These are phyloP conservation scores for Lepeophtheirus nordmannii DNA, from an alignment of 2,888 invertebrate genomes.

Conservation along the genomic window DNA sequence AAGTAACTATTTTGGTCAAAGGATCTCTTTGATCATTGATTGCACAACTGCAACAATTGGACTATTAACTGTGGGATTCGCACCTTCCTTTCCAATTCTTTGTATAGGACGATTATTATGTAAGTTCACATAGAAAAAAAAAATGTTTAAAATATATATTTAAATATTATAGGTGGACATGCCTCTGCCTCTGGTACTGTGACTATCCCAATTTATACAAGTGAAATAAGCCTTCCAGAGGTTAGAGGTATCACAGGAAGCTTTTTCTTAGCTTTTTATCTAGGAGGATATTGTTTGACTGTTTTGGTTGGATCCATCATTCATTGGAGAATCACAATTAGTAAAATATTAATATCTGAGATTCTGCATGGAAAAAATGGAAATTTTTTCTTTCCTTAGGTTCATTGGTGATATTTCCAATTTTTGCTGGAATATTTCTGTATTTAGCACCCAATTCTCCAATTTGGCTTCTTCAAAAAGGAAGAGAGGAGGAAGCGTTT, in stretches of 20 bases:
- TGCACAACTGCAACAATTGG: background rate
- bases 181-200: background rate
- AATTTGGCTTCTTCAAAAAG: background rate
- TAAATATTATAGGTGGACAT: background rate
- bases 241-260: background rate
- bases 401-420: background rate
- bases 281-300: no score
- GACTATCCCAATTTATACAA: background rate
- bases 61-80: background rate
- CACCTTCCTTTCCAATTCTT: background rate
- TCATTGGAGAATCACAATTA: no score
- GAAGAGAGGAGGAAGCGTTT: background rate
- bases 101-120: background rate
- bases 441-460: background rate
- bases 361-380: no score
- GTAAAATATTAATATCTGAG: no score
- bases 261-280: background rate
- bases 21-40: constrained; percentile 2
- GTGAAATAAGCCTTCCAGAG: background rate
- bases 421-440: background rate
- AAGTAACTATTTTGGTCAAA: background rate
- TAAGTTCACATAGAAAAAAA: no score
- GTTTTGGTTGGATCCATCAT: no score
- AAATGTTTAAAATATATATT: no score
- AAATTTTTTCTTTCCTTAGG: no score